phyloP scores from a whole-genome alignment of 1,140 invertebrate species.

The Drosophila setifemur region DNA sequence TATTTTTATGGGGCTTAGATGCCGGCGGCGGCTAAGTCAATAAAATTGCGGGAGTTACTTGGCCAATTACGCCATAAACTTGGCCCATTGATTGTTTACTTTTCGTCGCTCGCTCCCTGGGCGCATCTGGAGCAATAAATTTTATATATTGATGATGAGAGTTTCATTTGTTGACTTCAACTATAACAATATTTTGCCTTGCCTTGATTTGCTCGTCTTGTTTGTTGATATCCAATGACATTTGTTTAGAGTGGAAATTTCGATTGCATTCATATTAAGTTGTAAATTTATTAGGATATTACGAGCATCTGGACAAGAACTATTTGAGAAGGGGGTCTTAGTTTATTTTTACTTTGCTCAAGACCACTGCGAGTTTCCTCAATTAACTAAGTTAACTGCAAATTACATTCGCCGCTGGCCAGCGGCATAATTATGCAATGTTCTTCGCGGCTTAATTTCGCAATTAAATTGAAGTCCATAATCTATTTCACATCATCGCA shows the following conservation, averaged over 20 bases:
- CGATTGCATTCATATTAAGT: slow-evolving; percentile 11
- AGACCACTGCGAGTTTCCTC: slow-evolving; percentile 13
- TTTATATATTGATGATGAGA: slow-evolving; percentile 23
- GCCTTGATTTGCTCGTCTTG: background rate
- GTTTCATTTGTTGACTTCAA: slow-evolving; percentile 17
- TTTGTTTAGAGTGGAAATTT: slow-evolving; percentile 25
- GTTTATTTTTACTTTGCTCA: background rate
- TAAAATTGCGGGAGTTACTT: slow-evolving; percentile 69
- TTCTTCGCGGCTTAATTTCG: slow-evolving; percentile 29
- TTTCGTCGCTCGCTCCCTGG: slow-evolving; percentile 1
- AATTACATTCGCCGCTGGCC: slow-evolving; percentile 13
- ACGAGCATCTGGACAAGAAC: background rate
- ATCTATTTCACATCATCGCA: slow-evolving; percentile 39
- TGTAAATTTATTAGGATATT: slow-evolving; percentile 1
- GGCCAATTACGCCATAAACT: slow-evolving; percentile 60
- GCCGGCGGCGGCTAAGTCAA: slow-evolving; percentile 35
- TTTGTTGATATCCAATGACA: slow-evolving; percentile 28
- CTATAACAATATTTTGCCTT: slow-evolving; percentile 9
- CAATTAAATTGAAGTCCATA: slow-evolving; percentile 46
- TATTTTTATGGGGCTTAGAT: slow-evolving; percentile 34
- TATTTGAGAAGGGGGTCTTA: background rate
- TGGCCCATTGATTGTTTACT: slow-evolving; percentile 40
- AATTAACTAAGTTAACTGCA: slow-evolving; percentile 40
- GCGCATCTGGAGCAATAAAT: slow-evolving; percentile 16
- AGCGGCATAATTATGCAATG: slow-evolving; percentile 31